Conservation (phyloP, 2,888 invertebrate genomes). For the Congeria kusceri region DNA sequence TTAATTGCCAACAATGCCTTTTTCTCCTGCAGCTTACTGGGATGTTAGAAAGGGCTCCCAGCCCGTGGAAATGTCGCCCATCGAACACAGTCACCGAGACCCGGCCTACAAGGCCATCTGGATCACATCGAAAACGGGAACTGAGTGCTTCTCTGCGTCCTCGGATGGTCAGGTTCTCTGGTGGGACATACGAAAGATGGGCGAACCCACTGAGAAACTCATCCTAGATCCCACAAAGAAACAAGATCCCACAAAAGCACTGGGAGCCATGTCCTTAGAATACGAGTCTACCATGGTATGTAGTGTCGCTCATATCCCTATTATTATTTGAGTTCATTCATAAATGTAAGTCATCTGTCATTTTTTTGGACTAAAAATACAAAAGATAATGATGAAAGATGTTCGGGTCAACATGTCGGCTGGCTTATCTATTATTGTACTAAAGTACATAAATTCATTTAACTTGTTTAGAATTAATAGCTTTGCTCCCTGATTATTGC, state of each 20-base stretch:
- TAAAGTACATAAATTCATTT: no score
- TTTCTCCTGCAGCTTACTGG: constrained; percentile 81
- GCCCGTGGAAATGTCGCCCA: constrained; percentile 91
- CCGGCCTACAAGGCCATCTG: constrained; percentile 95
- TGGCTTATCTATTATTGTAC: no score
- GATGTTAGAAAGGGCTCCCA: constrained; percentile 90
- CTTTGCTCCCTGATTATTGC: no score
- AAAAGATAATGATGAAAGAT: no score
- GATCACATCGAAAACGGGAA: constrained; percentile 97
- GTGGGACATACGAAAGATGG: constrained; percentile 93
- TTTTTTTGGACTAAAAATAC: no score
- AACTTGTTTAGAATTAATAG: no score
- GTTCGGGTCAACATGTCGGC: no score
- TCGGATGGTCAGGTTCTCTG: constrained; percentile 94
- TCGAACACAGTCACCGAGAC: constrained; percentile 94
- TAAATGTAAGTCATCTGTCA: no score
- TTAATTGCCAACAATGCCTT: no score
- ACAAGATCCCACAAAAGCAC: constrained; percentile 89
- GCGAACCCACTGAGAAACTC: constrained; percentile 90
- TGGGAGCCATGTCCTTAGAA: constrained; percentile 91
- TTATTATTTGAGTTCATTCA: no score
- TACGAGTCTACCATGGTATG: constrained; percentile 91
- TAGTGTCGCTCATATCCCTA: constrained; percentile 1
- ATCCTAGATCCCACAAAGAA: constrained; percentile 90
- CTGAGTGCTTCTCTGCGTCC: constrained; percentile 97